These are phyloP conservation scores for Circaetus cinerascens DNA, from an alignment of 2,113 vertebrate species.

Conservation along the genomic window DNA sequence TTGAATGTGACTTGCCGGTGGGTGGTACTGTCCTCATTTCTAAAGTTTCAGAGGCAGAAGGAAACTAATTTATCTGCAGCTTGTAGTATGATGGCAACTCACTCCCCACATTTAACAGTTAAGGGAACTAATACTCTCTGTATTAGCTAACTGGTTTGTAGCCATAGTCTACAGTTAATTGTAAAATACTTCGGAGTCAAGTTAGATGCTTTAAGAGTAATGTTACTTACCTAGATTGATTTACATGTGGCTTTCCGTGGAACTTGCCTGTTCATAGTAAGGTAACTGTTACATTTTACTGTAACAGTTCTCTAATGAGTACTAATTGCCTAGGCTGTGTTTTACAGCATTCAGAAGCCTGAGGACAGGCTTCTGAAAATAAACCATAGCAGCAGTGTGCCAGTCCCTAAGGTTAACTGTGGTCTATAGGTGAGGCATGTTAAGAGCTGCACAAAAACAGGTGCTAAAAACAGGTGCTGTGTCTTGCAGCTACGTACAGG, in stretches of 20 bases:
- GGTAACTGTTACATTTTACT: neutral
- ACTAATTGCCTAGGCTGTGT: neutral
- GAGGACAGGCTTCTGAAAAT: neutral
- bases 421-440: fast-evolving
- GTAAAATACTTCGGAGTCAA: neutral
- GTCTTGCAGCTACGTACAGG: neutral
- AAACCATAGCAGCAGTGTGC: neutral
- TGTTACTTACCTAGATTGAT: neutral
- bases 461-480: fast-evolving
- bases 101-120: neutral
- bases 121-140: neutral
- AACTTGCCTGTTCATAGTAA: neutral
- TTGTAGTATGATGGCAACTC: fast-evolving
- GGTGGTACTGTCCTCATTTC: neutral
- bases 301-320: neutral
- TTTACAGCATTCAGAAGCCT: neutral
- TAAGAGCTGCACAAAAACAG: neutral
- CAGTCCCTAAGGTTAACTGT: neutral
- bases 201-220: neutral
- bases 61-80: neutral
- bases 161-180: neutral
- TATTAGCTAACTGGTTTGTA: neutral
- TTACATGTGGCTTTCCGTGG: neutral
- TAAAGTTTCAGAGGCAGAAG: neutral
- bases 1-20: neutral